These are phyloP conservation scores for Scotopteryx bipunctaria DNA, from an alignment of 2,888 invertebrate species.

Conservation along the genomic window DNA sequence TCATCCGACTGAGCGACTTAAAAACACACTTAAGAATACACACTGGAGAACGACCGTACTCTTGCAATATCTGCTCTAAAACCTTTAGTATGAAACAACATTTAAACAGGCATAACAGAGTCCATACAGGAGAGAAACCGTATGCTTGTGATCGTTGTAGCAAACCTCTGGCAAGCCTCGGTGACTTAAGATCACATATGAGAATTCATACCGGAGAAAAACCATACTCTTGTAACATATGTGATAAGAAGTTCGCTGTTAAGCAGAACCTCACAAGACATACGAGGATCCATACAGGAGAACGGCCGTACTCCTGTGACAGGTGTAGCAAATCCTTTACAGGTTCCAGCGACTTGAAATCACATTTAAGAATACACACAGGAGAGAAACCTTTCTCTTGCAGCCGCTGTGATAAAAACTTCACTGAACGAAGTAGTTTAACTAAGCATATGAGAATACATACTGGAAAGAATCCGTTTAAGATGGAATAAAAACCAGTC, in stretches of 20 bases:
- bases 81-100: constrained; percentile 12
- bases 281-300: constrained; percentile 2
- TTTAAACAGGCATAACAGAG: constrained; percentile 8
- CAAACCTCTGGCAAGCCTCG: constrained; percentile 7
- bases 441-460: constrained; percentile 15
- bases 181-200: constrained; percentile 10
- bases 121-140: constrained; percentile 14
- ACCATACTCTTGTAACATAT: constrained; percentile 4
- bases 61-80: not conserved
- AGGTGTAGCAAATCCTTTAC: constrained; percentile 11
- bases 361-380: constrained; percentile 7
- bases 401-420: constrained; percentile 1
- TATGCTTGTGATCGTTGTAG: constrained; percentile 15
- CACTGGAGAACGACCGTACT: constrained; percentile 6
- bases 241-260: constrained; percentile 7
- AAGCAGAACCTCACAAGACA: constrained; percentile 10
- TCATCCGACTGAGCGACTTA: constrained; percentile 6
- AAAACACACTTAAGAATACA: constrained; percentile 7
- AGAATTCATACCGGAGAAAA: constrained; percentile 3
- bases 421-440: constrained; percentile 7
- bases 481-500: constrained; percentile 2
- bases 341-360: constrained; percentile 3
- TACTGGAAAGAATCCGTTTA: constrained; percentile 7
- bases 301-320: constrained; percentile 1
- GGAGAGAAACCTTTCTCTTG: constrained; percentile 7